These are phyloP conservation scores for Henricia sp. DNA, from an alignment of 53 echinoderm and acorn worm species.

Conservation along the genomic window DNA sequence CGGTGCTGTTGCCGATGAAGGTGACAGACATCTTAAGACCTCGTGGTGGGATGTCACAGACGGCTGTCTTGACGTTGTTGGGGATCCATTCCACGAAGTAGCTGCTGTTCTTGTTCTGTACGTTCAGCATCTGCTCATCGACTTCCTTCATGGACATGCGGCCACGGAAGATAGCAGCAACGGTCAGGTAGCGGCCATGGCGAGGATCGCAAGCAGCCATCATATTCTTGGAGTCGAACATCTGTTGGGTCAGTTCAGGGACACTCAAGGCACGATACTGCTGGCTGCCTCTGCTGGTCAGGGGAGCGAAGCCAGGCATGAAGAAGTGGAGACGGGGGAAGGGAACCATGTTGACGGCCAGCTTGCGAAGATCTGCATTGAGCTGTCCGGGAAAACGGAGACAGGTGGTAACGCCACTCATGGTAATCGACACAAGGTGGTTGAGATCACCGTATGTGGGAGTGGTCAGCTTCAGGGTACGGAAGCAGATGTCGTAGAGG, in stretches of 20 bases:
- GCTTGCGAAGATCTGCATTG: constrained; percentile 95
- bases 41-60: constrained; percentile 87
- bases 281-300: constrained; percentile 97
- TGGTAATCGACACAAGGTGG: constrained; percentile 87
- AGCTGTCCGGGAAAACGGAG: constrained; percentile 94
- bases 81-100: constrained; percentile 92
- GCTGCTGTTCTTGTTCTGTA: constrained; percentile 94
- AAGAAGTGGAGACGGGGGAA: constrained; percentile 99
- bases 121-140: constrained; percentile 90
- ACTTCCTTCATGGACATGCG: constrained; percentile 99
- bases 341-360: constrained; percentile 98
- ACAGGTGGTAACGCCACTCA: constrained; percentile 99
- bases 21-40: constrained; percentile 98
- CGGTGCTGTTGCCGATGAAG: constrained; percentile 99
- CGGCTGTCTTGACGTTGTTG: constrained; percentile 93
- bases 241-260: constrained; percentile 94
- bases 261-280: constrained; percentile 90
- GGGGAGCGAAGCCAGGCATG: constrained; percentile 97
- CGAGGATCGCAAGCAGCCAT: constrained; percentile 98
- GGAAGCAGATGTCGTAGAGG: constrained; percentile 86
- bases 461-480: constrained; percentile 86
- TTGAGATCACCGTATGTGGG: constrained; percentile 95
- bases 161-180: constrained; percentile 92
- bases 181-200: constrained; percentile 92
- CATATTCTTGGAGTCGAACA: constrained; percentile 98